These are phyloP conservation scores for Brachypterus glaber DNA, from an alignment of 2,888 invertebrate genomes.

Conservation along the genomic window DNA sequence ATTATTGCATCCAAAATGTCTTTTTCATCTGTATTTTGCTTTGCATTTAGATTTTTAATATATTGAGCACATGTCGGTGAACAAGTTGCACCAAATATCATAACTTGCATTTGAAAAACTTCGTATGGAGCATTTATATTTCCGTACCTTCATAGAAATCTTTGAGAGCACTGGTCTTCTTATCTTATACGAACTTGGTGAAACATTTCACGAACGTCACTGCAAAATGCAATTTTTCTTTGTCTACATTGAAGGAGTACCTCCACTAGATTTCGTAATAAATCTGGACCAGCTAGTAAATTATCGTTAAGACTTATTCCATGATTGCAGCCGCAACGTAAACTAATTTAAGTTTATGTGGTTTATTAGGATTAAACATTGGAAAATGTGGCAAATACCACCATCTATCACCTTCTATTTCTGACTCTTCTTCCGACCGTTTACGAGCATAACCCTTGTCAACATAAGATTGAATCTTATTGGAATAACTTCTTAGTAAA, in stretches of 20 bases:
- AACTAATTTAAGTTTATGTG: no score
- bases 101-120: constrained; percentile 18
- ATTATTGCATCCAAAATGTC: constrained; percentile 1
- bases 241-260: constrained; percentile 9
- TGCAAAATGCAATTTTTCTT: constrained; percentile 5
- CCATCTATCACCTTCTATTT: constrained; percentile 6
- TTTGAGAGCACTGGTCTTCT: constrained; percentile 18
- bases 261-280: constrained; percentile 7
- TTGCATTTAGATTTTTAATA: constrained; percentile 14
- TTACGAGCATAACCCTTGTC: constrained; percentile 8
- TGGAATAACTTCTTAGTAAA: constrained; percentile 3
- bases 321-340: no score
- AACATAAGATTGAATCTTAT: constrained; percentile 7
- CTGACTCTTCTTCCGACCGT: constrained; percentile 5
- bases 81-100: constrained; percentile 22
- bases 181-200: constrained; percentile 19
- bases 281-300: constrained; percentile 11
- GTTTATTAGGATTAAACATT: constrained; percentile 6
- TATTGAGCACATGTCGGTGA: constrained; percentile 20
- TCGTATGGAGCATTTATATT: constrained; percentile 6
- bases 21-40: neutral
- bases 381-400: constrained; percentile 13
- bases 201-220: no score
- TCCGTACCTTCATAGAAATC: constrained; percentile 4
- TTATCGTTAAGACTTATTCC: constrained; percentile 11